A percentile compares a stretch with the other conserved stretches of the same genome.
These are phyloP conservation scores for Globodera ellingtonae DNA, from an alignment of 1,140 invertebrate genomes.

Conservation along the genomic window DNA sequence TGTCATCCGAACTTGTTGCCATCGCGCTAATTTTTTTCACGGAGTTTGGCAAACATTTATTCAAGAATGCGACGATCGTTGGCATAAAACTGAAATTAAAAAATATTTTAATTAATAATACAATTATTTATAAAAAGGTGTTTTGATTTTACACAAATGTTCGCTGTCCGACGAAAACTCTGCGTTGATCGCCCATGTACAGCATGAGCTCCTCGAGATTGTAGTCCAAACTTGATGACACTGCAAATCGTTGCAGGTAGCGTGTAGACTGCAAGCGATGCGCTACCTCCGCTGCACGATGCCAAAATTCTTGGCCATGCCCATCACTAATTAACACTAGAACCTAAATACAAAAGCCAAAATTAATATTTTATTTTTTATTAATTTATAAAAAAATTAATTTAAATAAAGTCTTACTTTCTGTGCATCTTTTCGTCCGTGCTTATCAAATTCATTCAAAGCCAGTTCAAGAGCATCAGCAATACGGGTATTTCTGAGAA, in stretches of 20 bases:
- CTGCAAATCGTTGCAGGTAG: slow-evolving; percentile 30
- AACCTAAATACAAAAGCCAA: slow-evolving; percentile 33
- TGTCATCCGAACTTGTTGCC: background rate
- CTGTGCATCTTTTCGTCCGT: slow-evolving; percentile 39
- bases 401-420: slow-evolving; percentile 10
- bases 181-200: slow-evolving; percentile 27
- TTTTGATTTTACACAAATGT: background rate
- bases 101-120: background rate
- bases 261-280: slow-evolving; percentile 27
- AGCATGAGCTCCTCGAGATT: slow-evolving; percentile 39
- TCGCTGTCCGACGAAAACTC: slow-evolving; percentile 37
- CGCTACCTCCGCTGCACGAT: slow-evolving; percentile 47
- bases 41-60: slow-evolving; percentile 26
- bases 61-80: slow-evolving; percentile 21
- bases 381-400: background rate
- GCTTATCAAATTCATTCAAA: slow-evolving; percentile 40
- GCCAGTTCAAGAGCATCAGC: slow-evolving; percentile 54
- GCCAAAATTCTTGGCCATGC: slow-evolving; percentile 55
- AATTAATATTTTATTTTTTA: background rate
- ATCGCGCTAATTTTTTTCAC: background rate
- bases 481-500: slow-evolving; percentile 42
- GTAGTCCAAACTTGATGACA: slow-evolving; percentile 37
- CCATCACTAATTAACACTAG: slow-evolving; percentile 53
- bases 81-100: slow-evolving; percentile 31
- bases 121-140: no score